Base-by-base conservation (phyloP, 2,113 vertebrate genomes). In the Dromiciops gliroides region DNA sequence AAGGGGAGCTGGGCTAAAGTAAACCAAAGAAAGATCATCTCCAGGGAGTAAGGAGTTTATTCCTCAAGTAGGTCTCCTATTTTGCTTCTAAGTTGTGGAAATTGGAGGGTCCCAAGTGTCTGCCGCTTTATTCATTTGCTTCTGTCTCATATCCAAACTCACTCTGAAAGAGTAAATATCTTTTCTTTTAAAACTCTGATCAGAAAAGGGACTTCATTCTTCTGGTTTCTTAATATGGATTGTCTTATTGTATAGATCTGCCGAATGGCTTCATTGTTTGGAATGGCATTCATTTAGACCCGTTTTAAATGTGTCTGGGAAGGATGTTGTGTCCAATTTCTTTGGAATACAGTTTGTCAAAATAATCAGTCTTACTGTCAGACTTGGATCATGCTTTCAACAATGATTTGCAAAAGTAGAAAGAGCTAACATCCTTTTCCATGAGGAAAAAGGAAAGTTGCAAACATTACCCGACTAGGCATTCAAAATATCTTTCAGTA, bases 401-500 rank as follows among this genome's bases (percentile, higher is more conserved):
- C 37, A 19, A 67, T 91, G 53, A 23, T 94, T 93, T 90, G 89
- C 47, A 25, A 12, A 47, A 92, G 48, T 9, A 89, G 75, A 94
- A 52, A 67, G 11, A 67, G 28, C 3, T 19, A 67, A 67, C 37
- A 37, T 37, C 28, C 92, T 95, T 96, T 28, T 94, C 28, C 93
- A 37, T 89, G 37, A 67, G 56, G 44, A 91, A 92, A 94, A 90
- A 89, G 31, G 19, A 67, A 67, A 83, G 52, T 52, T 95, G 89
- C 91, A 92, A 92, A 48, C 88, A 90, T 91, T 92, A 88, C 25
- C 91, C 92, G 91, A 51, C 90, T 48, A 93, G 14, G 50, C 12
- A 56, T 90, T 89, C 50, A 92, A 96, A 96, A 50, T 92, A 94
- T 92, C 89, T 96, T 75, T 91, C 56, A 94, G 93, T 90, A 0